These are phyloP conservation scores for Cyanoliseus patagonus DNA, from an alignment of 2,113 vertebrate species.

Conservation along the genomic window DNA sequence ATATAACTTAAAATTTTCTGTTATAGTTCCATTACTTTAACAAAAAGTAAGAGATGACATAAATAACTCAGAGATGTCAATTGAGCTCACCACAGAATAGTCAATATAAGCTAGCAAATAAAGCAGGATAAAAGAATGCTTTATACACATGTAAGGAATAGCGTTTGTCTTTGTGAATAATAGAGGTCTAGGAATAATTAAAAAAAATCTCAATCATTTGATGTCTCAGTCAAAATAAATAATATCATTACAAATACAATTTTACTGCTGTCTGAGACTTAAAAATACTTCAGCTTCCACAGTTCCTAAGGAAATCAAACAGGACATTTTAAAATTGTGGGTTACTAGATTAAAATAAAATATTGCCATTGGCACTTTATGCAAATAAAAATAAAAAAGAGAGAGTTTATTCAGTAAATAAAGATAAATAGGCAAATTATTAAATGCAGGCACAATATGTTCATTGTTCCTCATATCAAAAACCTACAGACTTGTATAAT, in stretches of 20 bases:
- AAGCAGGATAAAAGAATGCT: background rate
- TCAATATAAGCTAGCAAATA: background rate
- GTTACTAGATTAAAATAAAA: background rate
- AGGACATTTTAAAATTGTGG: background rate
- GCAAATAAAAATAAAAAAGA: background rate
- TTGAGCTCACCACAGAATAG: background rate
- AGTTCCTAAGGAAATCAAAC: background rate
- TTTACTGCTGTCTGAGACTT: background rate
- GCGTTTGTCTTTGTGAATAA: background rate
- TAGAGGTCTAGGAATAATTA: background rate
- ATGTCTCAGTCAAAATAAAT: background rate
- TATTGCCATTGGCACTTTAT: background rate
- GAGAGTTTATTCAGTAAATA: background rate
- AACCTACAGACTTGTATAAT: background rate
- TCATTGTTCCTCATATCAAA: background rate
- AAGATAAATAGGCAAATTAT: background rate
- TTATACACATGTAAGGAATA: background rate
- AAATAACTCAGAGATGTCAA: background rate
- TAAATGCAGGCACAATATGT: background rate
- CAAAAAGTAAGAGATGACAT: background rate
- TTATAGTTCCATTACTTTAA: background rate
- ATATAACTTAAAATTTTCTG: background rate
- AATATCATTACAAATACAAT: background rate
- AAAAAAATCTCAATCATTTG: background rate
- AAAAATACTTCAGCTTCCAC: background rate